Conservation (phyloP, 1,140 invertebrate genomes). For the Octopus bimaculoides region DNA sequence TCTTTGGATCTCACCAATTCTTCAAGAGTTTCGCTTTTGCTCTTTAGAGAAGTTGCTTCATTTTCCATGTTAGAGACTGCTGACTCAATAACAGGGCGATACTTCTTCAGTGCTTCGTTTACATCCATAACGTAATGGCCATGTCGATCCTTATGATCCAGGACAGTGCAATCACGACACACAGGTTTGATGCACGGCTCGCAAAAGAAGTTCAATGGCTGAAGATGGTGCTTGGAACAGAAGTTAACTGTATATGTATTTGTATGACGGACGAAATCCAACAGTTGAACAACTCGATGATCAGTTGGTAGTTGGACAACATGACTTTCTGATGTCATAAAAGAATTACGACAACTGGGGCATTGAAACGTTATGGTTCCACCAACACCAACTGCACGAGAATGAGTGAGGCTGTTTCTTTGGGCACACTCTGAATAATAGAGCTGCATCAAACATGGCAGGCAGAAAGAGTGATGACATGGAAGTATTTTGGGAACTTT, state of each 20-base stretch:
- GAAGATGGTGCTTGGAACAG: slow-evolving; percentile 37
- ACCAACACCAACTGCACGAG: background rate
- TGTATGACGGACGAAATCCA: slow-evolving; percentile 41
- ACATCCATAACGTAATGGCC: slow-evolving; percentile 43
- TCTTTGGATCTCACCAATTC: slow-evolving; percentile 29
- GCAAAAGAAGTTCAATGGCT: slow-evolving; percentile 49
- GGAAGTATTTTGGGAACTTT: slow-evolving; percentile 41
- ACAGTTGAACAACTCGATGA: slow-evolving; percentile 40
- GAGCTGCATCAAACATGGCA: slow-evolving; percentile 60
- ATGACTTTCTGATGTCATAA: slow-evolving; percentile 36
- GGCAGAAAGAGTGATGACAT: slow-evolving; percentile 51
- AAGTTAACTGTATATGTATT: slow-evolving; percentile 37
- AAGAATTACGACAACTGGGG: slow-evolving; percentile 33
- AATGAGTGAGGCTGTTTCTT: slow-evolving; percentile 21
- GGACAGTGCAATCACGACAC: slow-evolving; percentile 46
- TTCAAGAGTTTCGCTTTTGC: slow-evolving; percentile 29
- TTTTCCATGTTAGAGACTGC: slow-evolving; percentile 34
- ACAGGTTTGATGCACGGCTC: slow-evolving; percentile 37
- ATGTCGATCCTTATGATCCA: slow-evolving; percentile 41
- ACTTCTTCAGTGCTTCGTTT: slow-evolving; percentile 34
- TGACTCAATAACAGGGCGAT: slow-evolving; percentile 34
- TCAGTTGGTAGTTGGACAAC: slow-evolving; percentile 38
- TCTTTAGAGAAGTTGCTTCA: slow-evolving; percentile 28
- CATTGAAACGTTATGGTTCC: slow-evolving; percentile 36
- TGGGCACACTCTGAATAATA: slow-evolving; percentile 33